phyloP scores from a whole-genome alignment of 2,113 vertebrate species.

The Notothenia rossii region DNA sequence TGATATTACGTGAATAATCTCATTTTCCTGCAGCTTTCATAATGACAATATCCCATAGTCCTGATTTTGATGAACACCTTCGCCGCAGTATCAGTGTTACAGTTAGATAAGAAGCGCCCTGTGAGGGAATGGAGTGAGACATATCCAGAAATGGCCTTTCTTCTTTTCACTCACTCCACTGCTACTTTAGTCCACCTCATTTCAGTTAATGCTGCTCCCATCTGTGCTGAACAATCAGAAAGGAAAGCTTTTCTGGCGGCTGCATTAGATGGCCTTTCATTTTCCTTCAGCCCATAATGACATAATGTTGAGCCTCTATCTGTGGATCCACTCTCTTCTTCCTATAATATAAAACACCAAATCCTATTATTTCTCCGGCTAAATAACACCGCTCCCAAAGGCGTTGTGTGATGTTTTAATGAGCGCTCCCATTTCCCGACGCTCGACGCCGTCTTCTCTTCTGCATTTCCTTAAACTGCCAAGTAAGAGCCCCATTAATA shows the following conservation, averaged over 20 bases:
- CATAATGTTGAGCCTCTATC: slow-evolving; percentile 70
- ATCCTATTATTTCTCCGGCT: slow-evolving; percentile 92
- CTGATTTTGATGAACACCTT: slow-evolving; percentile 60
- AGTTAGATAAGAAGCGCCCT: slow-evolving; percentile 46
- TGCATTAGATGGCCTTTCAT: slow-evolving; percentile 67
- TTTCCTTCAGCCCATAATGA: slow-evolving; percentile 69
- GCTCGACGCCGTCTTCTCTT: slow-evolving; percentile 89
- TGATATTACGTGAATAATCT: slow-evolving; percentile 70
- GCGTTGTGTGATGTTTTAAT: slow-evolving; percentile 97
- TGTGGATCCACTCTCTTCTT: slow-evolving; percentile 51
- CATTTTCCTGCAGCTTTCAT: slow-evolving; percentile 58
- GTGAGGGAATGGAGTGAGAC: slow-evolving; percentile 51
- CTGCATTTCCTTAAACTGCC: slow-evolving; percentile 98
- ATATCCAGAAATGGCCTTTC: slow-evolving; percentile 58
- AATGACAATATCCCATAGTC: slow-evolving; percentile 56
- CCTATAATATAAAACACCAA: slow-evolving; percentile 76
- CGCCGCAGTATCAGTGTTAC: slow-evolving; percentile 15
- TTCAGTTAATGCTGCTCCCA: slow-evolving; percentile 64
- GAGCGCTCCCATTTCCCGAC: slow-evolving; percentile 87
- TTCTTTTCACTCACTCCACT: slow-evolving; percentile 60
- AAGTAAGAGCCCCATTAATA: slow-evolving; percentile 99
- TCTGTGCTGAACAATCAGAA: slow-evolving; percentile 70
- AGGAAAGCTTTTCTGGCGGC: slow-evolving; percentile 48
- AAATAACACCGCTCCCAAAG: slow-evolving; percentile 91
- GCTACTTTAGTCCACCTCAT: slow-evolving; percentile 58